These are phyloP conservation scores for Tryphoninae sp. DNA, from an alignment of 2,888 invertebrate genomes.

Conservation along the genomic window DNA sequence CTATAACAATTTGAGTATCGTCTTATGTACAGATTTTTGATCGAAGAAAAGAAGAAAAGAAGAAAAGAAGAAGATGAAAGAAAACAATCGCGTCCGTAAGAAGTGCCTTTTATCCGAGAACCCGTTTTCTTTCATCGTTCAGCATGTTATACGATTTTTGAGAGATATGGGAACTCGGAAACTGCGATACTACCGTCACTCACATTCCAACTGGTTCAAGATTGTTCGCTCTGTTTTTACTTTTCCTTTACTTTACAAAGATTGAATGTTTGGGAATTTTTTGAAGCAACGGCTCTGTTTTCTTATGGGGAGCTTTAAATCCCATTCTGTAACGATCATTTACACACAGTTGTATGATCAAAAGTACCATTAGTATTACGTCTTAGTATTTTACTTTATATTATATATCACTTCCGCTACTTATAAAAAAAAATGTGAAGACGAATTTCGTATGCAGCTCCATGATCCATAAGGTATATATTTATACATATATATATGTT, in stretches of 20 bases:
- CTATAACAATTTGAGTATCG: constrained; percentile 4
- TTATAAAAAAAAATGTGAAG: constrained; percentile 21
- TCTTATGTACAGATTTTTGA: not conserved
- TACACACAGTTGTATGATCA: constrained; percentile 28
- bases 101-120: constrained; percentile 58
- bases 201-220: constrained; percentile 57
- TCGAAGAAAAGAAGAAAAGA: too few species aligned
- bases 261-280: constrained; percentile 20
- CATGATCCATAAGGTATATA: constrained; percentile 7
- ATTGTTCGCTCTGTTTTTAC: constrained; percentile 29
- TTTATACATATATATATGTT: too few species aligned
- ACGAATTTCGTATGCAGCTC: constrained; percentile 29
- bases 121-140: constrained; percentile 45
- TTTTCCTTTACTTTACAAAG: constrained; percentile 20
- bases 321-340: constrained; percentile 36
- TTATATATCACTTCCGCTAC: constrained; percentile 30
- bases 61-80: not conserved
- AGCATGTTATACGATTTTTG: constrained; percentile 32
- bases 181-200: constrained; percentile 23
- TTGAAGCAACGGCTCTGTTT: constrained; percentile 29
- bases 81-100: constrained; percentile 26
- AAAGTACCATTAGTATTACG: constrained; percentile 64
- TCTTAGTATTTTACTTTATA: constrained; percentile 59
- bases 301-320: constrained; percentile 42
- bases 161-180: constrained; percentile 23